phyloP scores from a whole-genome alignment of 1,140 invertebrate genomes.

The Diuraphis noxia region DNA sequence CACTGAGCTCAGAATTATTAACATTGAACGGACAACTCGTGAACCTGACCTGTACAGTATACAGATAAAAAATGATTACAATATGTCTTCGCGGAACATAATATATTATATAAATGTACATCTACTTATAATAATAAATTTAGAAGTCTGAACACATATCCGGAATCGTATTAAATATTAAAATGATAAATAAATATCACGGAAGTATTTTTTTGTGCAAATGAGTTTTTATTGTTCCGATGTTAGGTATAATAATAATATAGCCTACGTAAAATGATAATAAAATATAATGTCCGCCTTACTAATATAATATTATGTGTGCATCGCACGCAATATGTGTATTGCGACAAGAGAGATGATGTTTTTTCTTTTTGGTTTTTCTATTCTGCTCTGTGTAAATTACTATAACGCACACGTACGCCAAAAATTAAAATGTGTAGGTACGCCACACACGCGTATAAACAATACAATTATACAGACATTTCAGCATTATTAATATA shows the following conservation, averaged over 20 bases:
- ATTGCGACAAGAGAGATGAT: neutral
- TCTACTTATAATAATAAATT: neutral
- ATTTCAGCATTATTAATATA: neutral
- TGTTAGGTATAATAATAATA: neutral
- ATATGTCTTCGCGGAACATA: neutral
- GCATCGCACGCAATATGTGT: neutral
- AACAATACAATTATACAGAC: neutral
- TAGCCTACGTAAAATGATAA: neutral
- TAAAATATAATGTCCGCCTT: neutral
- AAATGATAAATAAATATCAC: constrained; percentile 19
- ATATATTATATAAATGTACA: neutral
- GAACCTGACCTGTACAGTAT: neutral
- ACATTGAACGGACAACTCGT: neutral
- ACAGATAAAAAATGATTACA: neutral
- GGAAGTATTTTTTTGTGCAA: constrained; percentile 5
- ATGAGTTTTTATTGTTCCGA: neutral
- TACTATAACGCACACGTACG: neutral
- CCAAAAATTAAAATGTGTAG: constrained; percentile 5
- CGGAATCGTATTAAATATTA: constrained; percentile 23
- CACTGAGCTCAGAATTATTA: neutral
- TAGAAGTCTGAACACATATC: constrained; percentile 1
- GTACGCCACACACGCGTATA: neutral
- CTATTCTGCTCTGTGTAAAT: neutral
- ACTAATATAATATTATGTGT: neutral
- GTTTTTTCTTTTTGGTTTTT: neutral